These are phyloP conservation scores for Chlorodrepanis virens DNA, from an alignment of 2,113 vertebrate genomes.

Conservation along the genomic window DNA sequence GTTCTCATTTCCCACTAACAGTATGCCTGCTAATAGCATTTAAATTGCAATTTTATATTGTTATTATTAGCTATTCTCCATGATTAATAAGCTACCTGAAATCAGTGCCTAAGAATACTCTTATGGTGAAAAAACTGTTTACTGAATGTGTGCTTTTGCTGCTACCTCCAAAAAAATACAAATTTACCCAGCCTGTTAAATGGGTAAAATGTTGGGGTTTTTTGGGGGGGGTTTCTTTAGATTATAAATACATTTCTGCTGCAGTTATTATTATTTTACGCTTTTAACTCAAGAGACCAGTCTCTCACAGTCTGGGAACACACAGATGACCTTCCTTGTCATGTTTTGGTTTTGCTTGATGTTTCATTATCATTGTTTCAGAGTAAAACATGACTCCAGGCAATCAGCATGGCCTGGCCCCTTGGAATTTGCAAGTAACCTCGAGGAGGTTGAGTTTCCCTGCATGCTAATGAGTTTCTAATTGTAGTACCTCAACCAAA, in stretches of 20 bases:
- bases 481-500: background rate
- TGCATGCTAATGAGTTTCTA: background rate
- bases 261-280: background rate
- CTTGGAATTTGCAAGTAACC: background rate
- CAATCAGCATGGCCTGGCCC: background rate
- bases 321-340: background rate
- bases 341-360: background rate
- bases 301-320: background rate
- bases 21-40: background rate
- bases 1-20: background rate
- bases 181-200: background rate
- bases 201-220: background rate
- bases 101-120: background rate
- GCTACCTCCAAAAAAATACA: background rate
- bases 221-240: background rate
- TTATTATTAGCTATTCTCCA: background rate
- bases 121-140: background rate
- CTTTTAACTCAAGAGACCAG: background rate
- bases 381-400: background rate
- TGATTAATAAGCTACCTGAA: background rate
- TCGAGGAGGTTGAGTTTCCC: background rate
- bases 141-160: background rate
- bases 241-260: background rate
- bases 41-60: background rate
- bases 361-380: background rate